A percentile compares a stretch with the other conserved stretches of the same genome.
These are phyloP conservation scores for Heliconius aoede DNA, from an alignment of 2,888 invertebrate species.

Conservation along the genomic window DNA sequence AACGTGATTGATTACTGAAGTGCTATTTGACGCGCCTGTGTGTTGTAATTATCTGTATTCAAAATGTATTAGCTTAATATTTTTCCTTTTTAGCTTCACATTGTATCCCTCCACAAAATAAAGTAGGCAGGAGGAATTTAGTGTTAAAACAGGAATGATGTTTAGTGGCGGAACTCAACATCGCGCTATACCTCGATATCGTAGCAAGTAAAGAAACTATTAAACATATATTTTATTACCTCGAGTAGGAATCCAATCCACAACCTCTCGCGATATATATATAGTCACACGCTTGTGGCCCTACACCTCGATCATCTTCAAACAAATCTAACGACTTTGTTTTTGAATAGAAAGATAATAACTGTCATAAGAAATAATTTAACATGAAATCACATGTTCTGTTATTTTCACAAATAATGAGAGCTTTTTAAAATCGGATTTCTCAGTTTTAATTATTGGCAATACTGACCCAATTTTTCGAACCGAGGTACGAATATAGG, in stretches of 20 bases:
- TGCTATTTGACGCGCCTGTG: slow-evolving; percentile 22
- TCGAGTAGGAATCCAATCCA: no score
- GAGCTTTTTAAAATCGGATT: background rate
- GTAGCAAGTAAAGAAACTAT: no score
- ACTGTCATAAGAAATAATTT: background rate
- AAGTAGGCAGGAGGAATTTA: no score
- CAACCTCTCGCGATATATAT: no score
- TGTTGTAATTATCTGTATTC: slow-evolving; percentile 9
- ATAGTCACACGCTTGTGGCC: no score
- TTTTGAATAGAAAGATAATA: background rate
- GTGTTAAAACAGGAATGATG: no score
- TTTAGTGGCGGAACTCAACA: no score
- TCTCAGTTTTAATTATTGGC: background rate
- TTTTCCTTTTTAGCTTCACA: no score
- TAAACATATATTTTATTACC: no score
- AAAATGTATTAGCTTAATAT: slow-evolving; percentile 2
- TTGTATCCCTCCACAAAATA: no score
- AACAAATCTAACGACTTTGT: background rate
- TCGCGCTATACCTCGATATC: no score
- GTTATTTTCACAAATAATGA: background rate
- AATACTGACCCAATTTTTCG: background rate
- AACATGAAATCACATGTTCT: background rate
- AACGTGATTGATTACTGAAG: slow-evolving; percentile 27
- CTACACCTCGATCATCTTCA: no score
- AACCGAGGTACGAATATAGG: background rate